Percentiles rank a stretch among this genome's conserved stretches.
Conservation (phyloP, 2,113 vertebrate species). For the Phrynosoma platyrhinos region DNA sequence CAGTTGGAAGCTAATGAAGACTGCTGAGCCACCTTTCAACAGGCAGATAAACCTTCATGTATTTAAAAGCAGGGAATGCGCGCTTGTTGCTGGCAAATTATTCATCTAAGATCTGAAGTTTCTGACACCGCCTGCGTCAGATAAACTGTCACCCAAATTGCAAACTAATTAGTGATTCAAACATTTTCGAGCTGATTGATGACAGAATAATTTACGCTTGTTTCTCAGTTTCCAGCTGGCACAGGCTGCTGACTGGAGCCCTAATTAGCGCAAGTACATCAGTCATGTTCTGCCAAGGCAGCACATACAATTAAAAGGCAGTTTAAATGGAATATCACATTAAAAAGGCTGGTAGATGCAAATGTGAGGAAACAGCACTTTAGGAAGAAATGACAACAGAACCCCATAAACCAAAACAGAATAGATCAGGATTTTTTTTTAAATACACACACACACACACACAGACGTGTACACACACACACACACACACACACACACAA, state of each 20-base stretch:
- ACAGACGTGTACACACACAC: neutral
- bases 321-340: conserved; percentile 96
- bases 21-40: conserved; percentile 88
- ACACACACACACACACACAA: neutral
- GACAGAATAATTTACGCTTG: conserved; percentile 99
- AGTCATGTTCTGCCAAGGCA: conserved; percentile 96
- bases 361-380: conserved; percentile 87
- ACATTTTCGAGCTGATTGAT: conserved; percentile 97
- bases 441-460: conserved; percentile 33
- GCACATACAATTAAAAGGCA: conserved; percentile 95
- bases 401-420: conserved; percentile 86
- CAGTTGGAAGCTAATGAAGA: conserved; percentile 92
- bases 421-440: conserved; percentile 60
- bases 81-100: conserved; percentile 89
- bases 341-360: conserved; percentile 89
- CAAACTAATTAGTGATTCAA: conserved; percentile 99
- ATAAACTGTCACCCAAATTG: conserved; percentile 98
- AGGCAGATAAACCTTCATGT: conserved; percentile 88
- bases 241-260: conserved; percentile 90
- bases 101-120: conserved; percentile 89
- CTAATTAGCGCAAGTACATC: conserved; percentile 97
- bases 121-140: conserved; percentile 88
- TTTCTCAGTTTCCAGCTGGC: conserved; percentile 98
- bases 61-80: conserved; percentile 88
- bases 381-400: conserved; percentile 88